These are phyloP conservation scores for Aspidoscelis tigris DNA, from an alignment of 2,113 vertebrate genomes.

Conservation along the genomic window DNA sequence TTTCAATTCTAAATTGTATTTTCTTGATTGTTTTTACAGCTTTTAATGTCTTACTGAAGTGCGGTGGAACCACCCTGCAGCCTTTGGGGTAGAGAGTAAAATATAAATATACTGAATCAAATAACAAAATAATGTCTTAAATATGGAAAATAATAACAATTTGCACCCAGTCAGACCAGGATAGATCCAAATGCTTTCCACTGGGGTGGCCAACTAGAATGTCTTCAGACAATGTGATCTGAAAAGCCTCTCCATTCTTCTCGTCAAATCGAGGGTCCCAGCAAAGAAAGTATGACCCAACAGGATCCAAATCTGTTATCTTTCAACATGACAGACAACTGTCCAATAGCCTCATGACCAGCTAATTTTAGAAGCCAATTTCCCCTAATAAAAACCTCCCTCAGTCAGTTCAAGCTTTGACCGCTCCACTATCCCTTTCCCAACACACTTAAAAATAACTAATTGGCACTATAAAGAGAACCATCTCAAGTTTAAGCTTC, in stretches of 20 bases:
- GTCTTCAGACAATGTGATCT: background rate
- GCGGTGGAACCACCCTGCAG: too few relatives aligned
- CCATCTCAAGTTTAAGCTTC: constrained; percentile 18
- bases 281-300: background rate
- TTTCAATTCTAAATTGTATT: too few relatives aligned
- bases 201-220: background rate
- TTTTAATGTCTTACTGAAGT: too few relatives aligned
- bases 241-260: background rate
- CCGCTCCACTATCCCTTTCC: background rate
- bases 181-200: background rate
- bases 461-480: constrained; percentile 11
- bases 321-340: background rate
- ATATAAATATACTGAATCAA: too few relatives aligned
- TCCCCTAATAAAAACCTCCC: background rate
- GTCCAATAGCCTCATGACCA: background rate
- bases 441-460: background rate
- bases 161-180: background rate
- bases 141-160: too few relatives aligned
- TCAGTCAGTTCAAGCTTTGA: background rate
- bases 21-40: too few relatives aligned
- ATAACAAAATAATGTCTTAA: too few relatives aligned
- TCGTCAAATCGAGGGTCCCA: background rate
- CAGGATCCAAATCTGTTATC: background rate
- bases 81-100: too few relatives aligned
- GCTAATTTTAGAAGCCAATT: background rate